phyloP scores from a whole-genome alignment of 2,797 vertebrate genomes.

The Philypnodon macrostomus region DNA sequence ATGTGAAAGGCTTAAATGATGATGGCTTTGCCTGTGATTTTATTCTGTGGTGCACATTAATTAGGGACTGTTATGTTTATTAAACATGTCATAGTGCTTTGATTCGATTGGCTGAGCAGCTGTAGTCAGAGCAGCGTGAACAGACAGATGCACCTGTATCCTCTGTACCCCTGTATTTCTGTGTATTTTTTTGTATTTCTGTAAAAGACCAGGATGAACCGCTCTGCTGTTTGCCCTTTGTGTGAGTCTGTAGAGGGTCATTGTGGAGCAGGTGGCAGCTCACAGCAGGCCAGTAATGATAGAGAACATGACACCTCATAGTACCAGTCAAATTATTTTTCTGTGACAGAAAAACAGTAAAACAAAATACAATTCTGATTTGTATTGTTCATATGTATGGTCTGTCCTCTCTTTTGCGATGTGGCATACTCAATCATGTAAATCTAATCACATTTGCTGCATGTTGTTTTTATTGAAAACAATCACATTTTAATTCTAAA shows the following conservation, averaged over 20 bases:
- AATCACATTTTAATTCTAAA: too few relatives aligned
- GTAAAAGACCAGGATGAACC: conserved; percentile 21
- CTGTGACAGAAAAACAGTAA: neutral
- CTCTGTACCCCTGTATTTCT: conserved; percentile 22
- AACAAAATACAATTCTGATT: too few relatives aligned
- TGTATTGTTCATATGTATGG: too few relatives aligned
- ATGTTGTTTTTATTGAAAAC: too few relatives aligned
- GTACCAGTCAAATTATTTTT: neutral
- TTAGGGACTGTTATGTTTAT: conserved; percentile 7
- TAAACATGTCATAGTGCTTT: conserved; percentile 6
- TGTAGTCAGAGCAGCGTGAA: conserved; percentile 4
- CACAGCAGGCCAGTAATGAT: conserved; percentile 14
- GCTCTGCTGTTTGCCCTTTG: conserved; percentile 15
- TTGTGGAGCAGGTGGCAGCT: conserved; percentile 38
- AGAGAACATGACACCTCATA: neutral
- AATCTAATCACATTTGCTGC: too few relatives aligned
- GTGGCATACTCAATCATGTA: too few relatives aligned
- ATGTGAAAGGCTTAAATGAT: conserved; percentile 28
- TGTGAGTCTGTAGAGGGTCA: conserved; percentile 12
- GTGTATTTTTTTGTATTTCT: conserved; percentile 19
- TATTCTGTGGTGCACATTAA: conserved; percentile 11
- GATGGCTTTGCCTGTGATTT: conserved; percentile 23
- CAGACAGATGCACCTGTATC: conserved; percentile 32
- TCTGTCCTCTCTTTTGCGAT: too few relatives aligned
- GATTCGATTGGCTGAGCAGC: conserved; percentile 7